Evolutionary conservation across 2,797 vertebrate species (phyloP).

Genomic region (Oreochromis mossambicus): DNA sequence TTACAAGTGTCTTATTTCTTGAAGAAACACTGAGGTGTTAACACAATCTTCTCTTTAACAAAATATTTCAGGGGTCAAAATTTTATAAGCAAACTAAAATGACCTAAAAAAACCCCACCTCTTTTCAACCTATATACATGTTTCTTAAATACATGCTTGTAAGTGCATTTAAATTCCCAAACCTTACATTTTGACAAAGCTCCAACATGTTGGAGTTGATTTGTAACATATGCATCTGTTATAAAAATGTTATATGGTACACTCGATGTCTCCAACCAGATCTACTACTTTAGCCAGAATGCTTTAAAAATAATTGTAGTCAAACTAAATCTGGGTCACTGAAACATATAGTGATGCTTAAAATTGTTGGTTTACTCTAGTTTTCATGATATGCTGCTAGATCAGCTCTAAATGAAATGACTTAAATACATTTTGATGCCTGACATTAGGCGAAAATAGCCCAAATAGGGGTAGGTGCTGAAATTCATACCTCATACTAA

Average conservation of each 20-base stretch:
- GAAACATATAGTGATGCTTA: not conserved
- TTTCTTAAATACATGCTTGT: not conserved
- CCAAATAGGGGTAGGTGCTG: not conserved
- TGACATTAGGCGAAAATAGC: not conserved
- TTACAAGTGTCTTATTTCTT: not conserved
- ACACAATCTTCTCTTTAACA: not conserved
- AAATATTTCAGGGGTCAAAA: not conserved
- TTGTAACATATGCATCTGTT: not conserved
- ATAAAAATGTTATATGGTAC: not conserved
- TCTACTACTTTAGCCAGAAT: not conserved
- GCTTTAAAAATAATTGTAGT: not conserved
- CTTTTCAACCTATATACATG: not conserved
- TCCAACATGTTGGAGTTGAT: not conserved
- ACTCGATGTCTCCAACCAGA: not conserved
- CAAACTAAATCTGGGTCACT: not conserved
- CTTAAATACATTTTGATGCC: not conserved
- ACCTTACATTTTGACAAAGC: not conserved
- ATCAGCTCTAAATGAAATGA: not conserved
- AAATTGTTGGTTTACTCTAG: not conserved
- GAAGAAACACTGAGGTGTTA: not conserved
- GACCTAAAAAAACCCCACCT: not conserved
- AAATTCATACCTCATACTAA: not conserved
- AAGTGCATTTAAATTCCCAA: not conserved
- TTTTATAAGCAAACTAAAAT: not conserved
- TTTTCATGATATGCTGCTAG: not conserved